A percentile compares a stretch with the other conserved stretches of the same genome.
These are phyloP conservation scores for Muscina levida DNA, from an alignment of 2,888 invertebrate genomes.

Conservation along the genomic window DNA sequence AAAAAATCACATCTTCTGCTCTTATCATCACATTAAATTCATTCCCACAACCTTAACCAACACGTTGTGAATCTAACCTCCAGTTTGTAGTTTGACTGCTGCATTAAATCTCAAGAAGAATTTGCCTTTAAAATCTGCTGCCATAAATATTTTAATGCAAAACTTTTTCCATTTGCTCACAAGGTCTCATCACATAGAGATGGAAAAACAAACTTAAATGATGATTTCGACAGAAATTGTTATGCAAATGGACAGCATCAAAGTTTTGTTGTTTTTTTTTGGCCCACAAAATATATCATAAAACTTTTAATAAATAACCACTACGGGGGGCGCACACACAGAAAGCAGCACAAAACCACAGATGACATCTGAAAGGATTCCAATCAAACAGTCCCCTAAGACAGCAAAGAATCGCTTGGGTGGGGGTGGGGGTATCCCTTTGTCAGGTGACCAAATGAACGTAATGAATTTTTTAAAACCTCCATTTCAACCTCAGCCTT, in stretches of 20 bases:
- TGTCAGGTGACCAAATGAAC: not conserved
- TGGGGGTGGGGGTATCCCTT: not conserved
- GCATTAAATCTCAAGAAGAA: not conserved
- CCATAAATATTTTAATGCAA: not conserved
- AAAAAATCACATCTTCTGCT: too few relatives aligned
- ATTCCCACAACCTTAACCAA: too few relatives aligned
- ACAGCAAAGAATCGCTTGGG: conserved; percentile 4
- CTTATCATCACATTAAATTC: too few relatives aligned
- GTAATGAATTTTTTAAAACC: not conserved
- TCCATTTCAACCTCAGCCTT: not conserved
- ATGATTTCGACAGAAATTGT: conserved; percentile 16
- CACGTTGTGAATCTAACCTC: too few relatives aligned
- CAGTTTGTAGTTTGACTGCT: too few relatives aligned
- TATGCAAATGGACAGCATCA: conserved; percentile 31
- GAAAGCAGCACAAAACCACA: not conserved
- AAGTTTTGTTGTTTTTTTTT: too few relatives aligned
- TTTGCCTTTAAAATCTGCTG: not conserved
- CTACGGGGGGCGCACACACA: too few relatives aligned
- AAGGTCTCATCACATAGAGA: too few relatives aligned
- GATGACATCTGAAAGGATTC: not conserved
- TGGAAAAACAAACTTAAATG: not conserved
- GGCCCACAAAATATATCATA: too few relatives aligned
- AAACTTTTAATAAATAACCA: not conserved
- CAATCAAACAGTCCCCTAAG: too few relatives aligned
- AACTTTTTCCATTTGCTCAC: conserved; percentile 15